Evolutionary conservation across 1,140 invertebrate genomes (phyloP), one percentile per base, ranked within the genome.

Genomic region (Danaus plexippus): DNA sequence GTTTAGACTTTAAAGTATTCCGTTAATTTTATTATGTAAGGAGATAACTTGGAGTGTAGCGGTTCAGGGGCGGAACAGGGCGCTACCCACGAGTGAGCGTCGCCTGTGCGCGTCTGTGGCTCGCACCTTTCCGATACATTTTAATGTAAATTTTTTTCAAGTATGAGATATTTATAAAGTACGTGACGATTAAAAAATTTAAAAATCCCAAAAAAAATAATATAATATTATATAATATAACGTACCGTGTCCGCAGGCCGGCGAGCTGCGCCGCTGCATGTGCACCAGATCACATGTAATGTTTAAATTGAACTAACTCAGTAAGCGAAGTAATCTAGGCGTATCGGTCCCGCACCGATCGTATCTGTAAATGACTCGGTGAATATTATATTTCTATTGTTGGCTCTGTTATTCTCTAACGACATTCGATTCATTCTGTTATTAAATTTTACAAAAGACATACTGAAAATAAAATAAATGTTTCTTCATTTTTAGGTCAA

Each of bases 401-500:
- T 78, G 82, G 81, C 80, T 87, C 71, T 85, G 77, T 85, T 87
- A 75, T 80, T 69, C 67, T 80, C 74, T 82, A 77, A 77, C 75
- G 75, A 79, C 78, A 75, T 85, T 87, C 80, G 70, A 87, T 83
- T 87, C 83, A 87, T 88, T 88, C 86, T 87, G 85, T 88, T 88
- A 87, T 85, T 85, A 80, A 87, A 87, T 87, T 87, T 86, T 88
- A 88, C 86, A 88, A 88, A 88, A 88, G 88, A 88, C 87, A 88
- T 88, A 88, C 86, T 78, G 83, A 88, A 87, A 91, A 91, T 90
- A 88, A 87, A 91, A 91, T 90, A 91, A 91, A 90, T 90, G 89
- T 90, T 90, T 90, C 89, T 89, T 90, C 89, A 91, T 91, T 91
- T 91, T 90, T 91, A 90, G 90, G 90, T 90, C 89, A 90, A 89